Evolutionary conservation across 2,888 invertebrate genomes (phyloP), one percentile per base, ranked within the genome.

Genomic region (Sisyra nigra): DNA sequence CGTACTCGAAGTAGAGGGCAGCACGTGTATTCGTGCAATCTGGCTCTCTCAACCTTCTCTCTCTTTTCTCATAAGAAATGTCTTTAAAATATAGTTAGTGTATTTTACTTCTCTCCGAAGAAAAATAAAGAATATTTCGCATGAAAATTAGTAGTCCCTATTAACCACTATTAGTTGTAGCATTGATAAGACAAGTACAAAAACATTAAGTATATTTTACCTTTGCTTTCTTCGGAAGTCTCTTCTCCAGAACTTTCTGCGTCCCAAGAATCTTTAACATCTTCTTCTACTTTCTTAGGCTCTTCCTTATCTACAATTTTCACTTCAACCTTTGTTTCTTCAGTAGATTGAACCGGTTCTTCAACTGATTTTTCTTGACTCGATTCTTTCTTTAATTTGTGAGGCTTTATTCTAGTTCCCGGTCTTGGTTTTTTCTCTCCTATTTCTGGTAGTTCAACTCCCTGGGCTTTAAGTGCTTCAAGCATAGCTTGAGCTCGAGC

Each of bases 401-500:
- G 75, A 8, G 78, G 76, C 54, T 79, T 74, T 48, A 85, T 65
- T 57, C 87, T 71, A 3, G 87, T 84, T 32, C 89, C 84, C 56
- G 72, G 72, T 49, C 80, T 61, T 1, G 67, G 65, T 53, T 61
- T 64, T 53, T 64, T 71, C 59, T 75, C 71, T 46, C 77, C 77
- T 19, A 75, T 74, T 50, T 80, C 77, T 0, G 87, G 87, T 46
- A 89, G 67, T 55, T 81, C 83, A 18, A 86, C 65, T 46, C 93
- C 93, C 63, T 89, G 87, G 7, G 87, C 89, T 61, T 87, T 89
- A 33, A 92, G 66, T 2, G 84, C 81, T 42, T 92, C 89, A 47
- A 96, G 65, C 72, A 92, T 75, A 45, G 86, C 87, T 60, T 88
- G 85, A 6, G 91, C 89, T 50, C 92, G 71, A 0, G 86, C 84